These are phyloP conservation scores for Bombus soroeensis DNA, from an alignment of 1,140 invertebrate genomes.

Conservation along the genomic window DNA sequence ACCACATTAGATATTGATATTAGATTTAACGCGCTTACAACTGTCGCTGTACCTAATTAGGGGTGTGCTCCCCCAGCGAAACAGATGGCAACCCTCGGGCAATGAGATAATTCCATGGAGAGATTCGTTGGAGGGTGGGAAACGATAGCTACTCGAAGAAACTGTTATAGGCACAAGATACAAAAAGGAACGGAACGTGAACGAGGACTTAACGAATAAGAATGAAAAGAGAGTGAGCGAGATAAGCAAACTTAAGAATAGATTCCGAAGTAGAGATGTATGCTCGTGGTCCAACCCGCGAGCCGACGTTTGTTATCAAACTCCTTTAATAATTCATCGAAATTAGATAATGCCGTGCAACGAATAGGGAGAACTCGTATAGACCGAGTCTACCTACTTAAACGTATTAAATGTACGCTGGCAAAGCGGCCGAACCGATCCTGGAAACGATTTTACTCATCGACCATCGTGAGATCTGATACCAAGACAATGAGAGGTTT, in stretches of 20 bases:
- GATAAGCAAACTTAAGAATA: slow-evolving; percentile 43
- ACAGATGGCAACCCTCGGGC: slow-evolving; percentile 80
- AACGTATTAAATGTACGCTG: slow-evolving; percentile 50
- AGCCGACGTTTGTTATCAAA: slow-evolving; percentile 59
- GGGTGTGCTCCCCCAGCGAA: slow-evolving; percentile 70
- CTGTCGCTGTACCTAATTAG: slow-evolving; percentile 80
- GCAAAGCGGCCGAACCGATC: slow-evolving; percentile 48
- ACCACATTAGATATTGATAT: slow-evolving; percentile 77
- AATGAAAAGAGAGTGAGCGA: slow-evolving; percentile 21
- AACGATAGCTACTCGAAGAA: slow-evolving; percentile 25
- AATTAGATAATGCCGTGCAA: slow-evolving; percentile 68
- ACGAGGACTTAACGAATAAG: not conserved
- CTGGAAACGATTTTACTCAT: slow-evolving; percentile 74
- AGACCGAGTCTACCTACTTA: slow-evolving; percentile 22
- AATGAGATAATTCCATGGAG: slow-evolving; percentile 77
- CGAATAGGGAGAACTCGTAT: slow-evolving; percentile 21
- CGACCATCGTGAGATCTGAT: slow-evolving; percentile 68
- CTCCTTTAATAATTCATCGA: slow-evolving; percentile 73
- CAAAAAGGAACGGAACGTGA: not conserved
- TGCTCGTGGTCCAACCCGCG: slow-evolving; percentile 36
- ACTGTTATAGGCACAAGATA: not conserved
- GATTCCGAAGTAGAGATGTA: slow-evolving; percentile 36
- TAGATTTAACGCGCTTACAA: slow-evolving; percentile 79
- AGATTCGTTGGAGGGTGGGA: slow-evolving; percentile 15
- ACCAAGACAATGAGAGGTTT: slow-evolving; percentile 75